phyloP scores from a whole-genome alignment of 2,797 vertebrate species.

The Pogoniulus pusillus region DNA sequence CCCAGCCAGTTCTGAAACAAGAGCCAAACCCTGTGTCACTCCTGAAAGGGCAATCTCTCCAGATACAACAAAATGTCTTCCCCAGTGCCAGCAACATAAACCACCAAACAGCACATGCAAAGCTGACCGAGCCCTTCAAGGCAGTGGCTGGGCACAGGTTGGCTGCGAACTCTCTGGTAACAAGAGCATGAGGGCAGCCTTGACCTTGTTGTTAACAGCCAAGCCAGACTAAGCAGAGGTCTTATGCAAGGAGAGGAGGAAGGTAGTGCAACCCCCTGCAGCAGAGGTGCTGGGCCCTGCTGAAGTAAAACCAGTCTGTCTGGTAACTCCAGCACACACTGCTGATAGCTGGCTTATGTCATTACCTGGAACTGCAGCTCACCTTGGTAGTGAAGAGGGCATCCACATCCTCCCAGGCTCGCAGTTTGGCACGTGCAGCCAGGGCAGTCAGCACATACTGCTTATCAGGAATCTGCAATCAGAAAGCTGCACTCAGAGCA shows the following conservation, averaged over 20 bases:
- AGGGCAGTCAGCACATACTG: conserved; percentile 91
- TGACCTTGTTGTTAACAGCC: not conserved
- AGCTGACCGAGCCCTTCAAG: not conserved
- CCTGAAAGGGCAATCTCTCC: not conserved
- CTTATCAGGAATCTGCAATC: conserved; percentile 90
- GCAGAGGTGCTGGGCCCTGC: not conserved
- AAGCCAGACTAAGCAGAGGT: not conserved
- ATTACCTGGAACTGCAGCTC: not conserved
- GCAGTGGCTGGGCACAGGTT: not conserved
- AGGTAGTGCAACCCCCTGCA: not conserved
- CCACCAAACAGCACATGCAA: not conserved
- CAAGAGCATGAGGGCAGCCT: not conserved
- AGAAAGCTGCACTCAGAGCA: conserved; percentile 16
- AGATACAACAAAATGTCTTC: not conserved
- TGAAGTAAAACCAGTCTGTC: not conserved
- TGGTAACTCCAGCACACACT: not conserved
- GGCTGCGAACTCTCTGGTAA: not conserved
- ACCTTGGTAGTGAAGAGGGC: conserved; percentile 90
- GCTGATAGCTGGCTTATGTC: not conserved
- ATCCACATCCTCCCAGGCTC: conserved; percentile 93
- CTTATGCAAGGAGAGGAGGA: not conserved
- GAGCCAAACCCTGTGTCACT: not conserved
- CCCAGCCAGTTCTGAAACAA: conserved; percentile 89
- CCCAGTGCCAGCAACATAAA: accelerated
- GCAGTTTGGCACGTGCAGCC: conserved; percentile 90